Evolutionary conservation across 1,140 invertebrate species (phyloP).

Genomic region (Laupala kohalensis): DNA sequence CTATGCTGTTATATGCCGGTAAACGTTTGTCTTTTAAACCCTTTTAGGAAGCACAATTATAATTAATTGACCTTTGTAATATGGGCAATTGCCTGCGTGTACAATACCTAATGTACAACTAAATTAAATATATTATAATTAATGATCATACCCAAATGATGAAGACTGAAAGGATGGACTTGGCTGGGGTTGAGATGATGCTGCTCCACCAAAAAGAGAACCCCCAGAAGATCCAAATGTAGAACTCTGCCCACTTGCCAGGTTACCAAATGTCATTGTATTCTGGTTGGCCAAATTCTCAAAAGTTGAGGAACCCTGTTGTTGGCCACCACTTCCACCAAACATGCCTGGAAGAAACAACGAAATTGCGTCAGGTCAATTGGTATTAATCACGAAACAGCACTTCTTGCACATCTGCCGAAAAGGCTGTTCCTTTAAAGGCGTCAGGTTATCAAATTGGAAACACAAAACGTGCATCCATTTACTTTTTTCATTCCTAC

Average conservation of each 20-base stretch:
- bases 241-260: slow-evolving; percentile 28
- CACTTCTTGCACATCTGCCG: too few relatives aligned
- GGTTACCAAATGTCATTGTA: slow-evolving; percentile 39
- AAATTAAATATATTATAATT: not conserved
- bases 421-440: too few relatives aligned
- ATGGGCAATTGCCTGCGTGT: not conserved
- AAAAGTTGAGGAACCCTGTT: slow-evolving; percentile 34
- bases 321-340: not conserved
- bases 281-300: slow-evolving; percentile 38
- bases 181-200: not conserved
- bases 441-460: too few relatives aligned
- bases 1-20: too few relatives aligned
- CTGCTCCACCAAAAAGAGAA: not conserved
- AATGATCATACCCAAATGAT: slow-evolving; percentile 3
- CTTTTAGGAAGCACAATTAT: too few relatives aligned
- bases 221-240: not conserved
- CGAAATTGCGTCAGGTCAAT: too few relatives aligned
- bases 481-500: too few relatives aligned
- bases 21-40: too few relatives aligned
- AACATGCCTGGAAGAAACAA: not conserved
- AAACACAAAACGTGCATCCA: too few relatives aligned
- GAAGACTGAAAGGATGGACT: not conserved
- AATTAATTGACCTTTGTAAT: too few relatives aligned
- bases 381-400: too few relatives aligned
- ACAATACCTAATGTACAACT: not conserved